Conservation (phyloP, 2,797 vertebrate genomes). For the Lagodon rhomboides region DNA sequence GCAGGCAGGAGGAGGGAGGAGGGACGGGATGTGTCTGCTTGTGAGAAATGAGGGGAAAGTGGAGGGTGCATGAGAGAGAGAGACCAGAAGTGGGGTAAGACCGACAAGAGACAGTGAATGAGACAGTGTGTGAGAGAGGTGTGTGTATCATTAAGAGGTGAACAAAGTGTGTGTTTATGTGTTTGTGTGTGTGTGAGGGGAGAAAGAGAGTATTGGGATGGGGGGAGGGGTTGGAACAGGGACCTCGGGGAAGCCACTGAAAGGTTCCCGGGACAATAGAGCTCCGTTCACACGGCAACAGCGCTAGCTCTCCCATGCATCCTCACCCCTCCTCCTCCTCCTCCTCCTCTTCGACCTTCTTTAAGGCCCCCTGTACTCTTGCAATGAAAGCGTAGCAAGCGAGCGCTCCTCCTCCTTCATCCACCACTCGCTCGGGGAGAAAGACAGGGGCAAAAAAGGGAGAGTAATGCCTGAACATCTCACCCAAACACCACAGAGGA, state of each 20-base stretch:
- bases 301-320: conserved; percentile 85
- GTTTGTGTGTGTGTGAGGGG: conserved; percentile 41
- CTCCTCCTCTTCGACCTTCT: conserved; percentile 68
- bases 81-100: conserved; percentile 44
- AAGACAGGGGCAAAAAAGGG: conserved; percentile 22
- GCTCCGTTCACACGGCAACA: conserved; percentile 89
- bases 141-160: conserved; percentile 56
- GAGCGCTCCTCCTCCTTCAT: conserved; percentile 59
- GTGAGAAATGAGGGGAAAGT: conserved; percentile 63
- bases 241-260: conserved; percentile 87
- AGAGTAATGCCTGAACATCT: conserved; percentile 35
- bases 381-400: conserved; percentile 71
- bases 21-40: conserved; percentile 40
- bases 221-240: conserved; percentile 77
- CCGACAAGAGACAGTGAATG: conserved; percentile 46
- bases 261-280: conserved; percentile 89
- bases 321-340: conserved; percentile 61
- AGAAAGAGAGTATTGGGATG: conserved; percentile 49
- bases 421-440: conserved; percentile 54
- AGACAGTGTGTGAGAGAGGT: conserved; percentile 34
- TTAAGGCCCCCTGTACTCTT: conserved; percentile 72
- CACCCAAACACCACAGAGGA: conserved; percentile 19
- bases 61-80: not conserved
- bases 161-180: conserved; percentile 49
- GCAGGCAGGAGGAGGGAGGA: conserved; percentile 12